Percentiles rank a stretch among this genome's conserved stretches.
phyloP scores from a whole-genome alignment of 2,113 vertebrate species.

The Emydura subglobosa region DNA sequence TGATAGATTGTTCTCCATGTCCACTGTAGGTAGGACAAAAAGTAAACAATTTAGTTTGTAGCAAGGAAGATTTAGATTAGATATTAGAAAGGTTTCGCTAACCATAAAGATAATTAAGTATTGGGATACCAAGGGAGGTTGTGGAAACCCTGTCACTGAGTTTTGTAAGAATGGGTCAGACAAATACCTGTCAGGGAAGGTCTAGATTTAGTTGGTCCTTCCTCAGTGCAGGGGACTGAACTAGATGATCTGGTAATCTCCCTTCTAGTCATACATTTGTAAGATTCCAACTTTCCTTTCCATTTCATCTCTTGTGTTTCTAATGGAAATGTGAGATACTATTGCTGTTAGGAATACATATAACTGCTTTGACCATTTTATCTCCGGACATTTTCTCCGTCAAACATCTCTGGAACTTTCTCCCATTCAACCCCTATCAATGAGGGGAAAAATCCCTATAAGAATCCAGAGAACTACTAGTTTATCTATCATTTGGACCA shows the following conservation, averaged over 20 bases:
- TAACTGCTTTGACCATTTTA: background rate
- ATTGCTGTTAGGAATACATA: background rate
- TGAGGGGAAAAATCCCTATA: background rate
- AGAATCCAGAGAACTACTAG: background rate
- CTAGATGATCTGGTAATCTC: background rate
- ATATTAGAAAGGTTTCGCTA: background rate
- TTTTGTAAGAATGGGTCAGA: background rate
- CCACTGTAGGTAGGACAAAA: background rate
- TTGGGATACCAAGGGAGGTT: background rate
- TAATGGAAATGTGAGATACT: background rate
- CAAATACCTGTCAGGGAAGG: background rate
- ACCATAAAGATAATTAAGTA: background rate
- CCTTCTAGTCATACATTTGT: background rate
- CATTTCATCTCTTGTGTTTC: background rate
- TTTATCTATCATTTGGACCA: background rate
- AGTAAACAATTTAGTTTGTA: background rate
- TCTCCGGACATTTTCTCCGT: background rate
- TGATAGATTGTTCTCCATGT: background rate
- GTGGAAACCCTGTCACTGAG: background rate
- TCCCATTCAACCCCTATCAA: background rate
- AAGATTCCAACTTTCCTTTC: background rate
- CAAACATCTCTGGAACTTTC: background rate
- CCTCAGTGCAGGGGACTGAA: background rate
- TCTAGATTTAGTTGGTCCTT: background rate
- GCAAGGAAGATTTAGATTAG: background rate